Base-by-base conservation (phyloP, 2,113 vertebrate species). In the Piaya cayana region DNA sequence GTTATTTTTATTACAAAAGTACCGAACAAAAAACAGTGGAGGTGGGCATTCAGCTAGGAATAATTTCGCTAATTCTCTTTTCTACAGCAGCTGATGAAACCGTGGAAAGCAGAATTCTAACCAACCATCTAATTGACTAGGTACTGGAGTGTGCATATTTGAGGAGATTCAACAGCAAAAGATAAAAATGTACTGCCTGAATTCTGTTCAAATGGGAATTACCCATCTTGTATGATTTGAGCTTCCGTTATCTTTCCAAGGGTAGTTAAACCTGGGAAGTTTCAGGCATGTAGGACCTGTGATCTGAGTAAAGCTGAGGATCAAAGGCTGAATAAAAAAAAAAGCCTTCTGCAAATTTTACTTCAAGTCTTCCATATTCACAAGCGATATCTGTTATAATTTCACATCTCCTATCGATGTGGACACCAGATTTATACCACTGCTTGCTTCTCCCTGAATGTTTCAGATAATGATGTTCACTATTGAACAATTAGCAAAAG, bases 311-410 rank as follows among this genome's bases (percentile, higher is more conserved):
- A 39, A 58, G 87, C 78, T 14, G 47, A 95, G 86, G 93, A 95
- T 97, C 94, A 97, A 97, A 88, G 86, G 55, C 78, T 77, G 47
- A 63, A 79, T 68, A 20, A 7, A 79, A 90, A 79, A 90, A 39
- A 81, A 59, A 80, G 29, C 55, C 90, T 91, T 84, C 95, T 82
- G 84, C 70, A 75, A 92, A 77, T 93, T 94, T 95, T 69, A 68
- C 60, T 79, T 90, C 74, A 71, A 65, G 53, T 75, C 82, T 90
- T 75, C 82, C 75, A 20, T 60, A 78, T 53, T 59, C 59, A 58
- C 42, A 55, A 39, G 47, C 78, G 78, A 1, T 45, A 69, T 16
- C n/a, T 65, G 52, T 50, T 72, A 76, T 32, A 58, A 13, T 86
- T 96, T 83, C 47, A 22, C n/a, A 82, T 52, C 43, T 47, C 26